Evolutionary conservation across 1,140 invertebrate genomes (phyloP).

Genomic region (Atta texana): DNA sequence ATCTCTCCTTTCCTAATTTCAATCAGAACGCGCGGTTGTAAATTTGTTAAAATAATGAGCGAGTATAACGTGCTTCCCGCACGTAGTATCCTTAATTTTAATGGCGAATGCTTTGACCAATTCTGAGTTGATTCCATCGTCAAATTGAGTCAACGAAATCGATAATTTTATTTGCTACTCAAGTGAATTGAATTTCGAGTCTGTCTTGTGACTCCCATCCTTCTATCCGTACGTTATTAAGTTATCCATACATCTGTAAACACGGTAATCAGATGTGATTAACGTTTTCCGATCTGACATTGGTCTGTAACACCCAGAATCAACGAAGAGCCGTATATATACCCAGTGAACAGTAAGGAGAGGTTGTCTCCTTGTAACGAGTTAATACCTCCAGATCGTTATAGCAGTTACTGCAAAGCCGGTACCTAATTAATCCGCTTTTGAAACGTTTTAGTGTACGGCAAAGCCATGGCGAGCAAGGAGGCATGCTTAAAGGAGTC

Average conservation of each 20-base stretch:
- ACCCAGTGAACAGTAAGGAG: conserved; percentile 19
- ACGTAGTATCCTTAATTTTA: neutral
- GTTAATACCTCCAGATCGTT: conserved; percentile 66
- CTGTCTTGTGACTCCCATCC: neutral
- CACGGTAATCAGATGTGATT: conserved; percentile 58
- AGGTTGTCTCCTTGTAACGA: conserved; percentile 64
- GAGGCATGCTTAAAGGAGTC: conserved; percentile 72
- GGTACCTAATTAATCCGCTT: conserved; percentile 82
- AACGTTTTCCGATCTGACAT: conserved; percentile 42
- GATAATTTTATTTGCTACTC: conserved; percentile 28
- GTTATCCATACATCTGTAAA: conserved; percentile 47
- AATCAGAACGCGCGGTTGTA: neutral
- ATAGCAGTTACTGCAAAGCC: conserved; percentile 63
- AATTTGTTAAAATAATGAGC: conserved; percentile 30
- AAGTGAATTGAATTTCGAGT: conserved; percentile 23
- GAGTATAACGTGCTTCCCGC: neutral
- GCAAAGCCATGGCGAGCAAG: conserved; percentile 59
- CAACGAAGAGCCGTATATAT: conserved; percentile 16
- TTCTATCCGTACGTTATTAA: conserved; percentile 13
- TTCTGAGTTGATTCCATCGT: conserved; percentile 17
- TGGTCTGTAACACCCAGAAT: neutral
- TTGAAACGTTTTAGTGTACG: conserved; percentile 77
- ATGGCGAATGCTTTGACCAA: conserved; percentile 5
- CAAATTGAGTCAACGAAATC: conserved; percentile 31
- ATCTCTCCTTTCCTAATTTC: neutral